These are phyloP conservation scores for Oreochromis spilurus DNA, from an alignment of 2,113 vertebrate genomes.

Conservation along the genomic window DNA sequence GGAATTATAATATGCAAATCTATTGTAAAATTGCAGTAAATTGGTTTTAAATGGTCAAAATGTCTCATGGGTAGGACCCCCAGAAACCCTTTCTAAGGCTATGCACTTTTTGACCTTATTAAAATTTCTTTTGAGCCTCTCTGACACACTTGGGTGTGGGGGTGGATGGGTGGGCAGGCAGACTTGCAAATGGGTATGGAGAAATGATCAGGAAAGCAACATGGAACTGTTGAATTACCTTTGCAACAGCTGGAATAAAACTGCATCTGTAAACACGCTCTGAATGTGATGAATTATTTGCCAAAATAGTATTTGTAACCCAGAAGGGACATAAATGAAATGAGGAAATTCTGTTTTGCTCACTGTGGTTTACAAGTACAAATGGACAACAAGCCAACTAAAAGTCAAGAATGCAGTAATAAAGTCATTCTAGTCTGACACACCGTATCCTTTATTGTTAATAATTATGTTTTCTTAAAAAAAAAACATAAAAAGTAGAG, in stretches of 20 bases:
- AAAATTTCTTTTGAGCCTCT: constrained; percentile 30
- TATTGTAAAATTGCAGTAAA: constrained; percentile 32
- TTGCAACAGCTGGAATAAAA: constrained; percentile 32
- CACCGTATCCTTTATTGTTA: not conserved
- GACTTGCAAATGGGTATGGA: constrained; percentile 41
- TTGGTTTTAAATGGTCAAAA: constrained; percentile 38
- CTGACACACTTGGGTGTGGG: not conserved
- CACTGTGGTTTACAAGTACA: not conserved
- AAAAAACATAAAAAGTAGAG: not conserved
- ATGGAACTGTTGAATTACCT: constrained; percentile 21
- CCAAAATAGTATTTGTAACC: constrained; percentile 32
- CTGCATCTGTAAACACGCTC: constrained; percentile 49
- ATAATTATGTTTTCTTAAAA: not conserved
- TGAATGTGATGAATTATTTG: constrained; percentile 21
- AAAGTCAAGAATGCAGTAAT: constrained; percentile 3
- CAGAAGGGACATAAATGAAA: constrained; percentile 50
- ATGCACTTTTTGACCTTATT: constrained; percentile 47
- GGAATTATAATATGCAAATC: constrained; percentile 32
- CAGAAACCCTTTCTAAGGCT: not conserved
- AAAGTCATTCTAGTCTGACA: not conserved
- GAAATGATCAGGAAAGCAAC: constrained; percentile 36
- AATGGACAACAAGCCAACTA: constrained; percentile 9
- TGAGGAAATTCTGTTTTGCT: constrained; percentile 43
- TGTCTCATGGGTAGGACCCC: constrained; percentile 3
- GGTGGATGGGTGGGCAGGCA: not conserved